Percentiles rank a stretch among this genome's conserved stretches.
Evolutionary conservation across 2,888 invertebrate genomes (phyloP).

Genomic region (Habrosyne pyritoides): DNA sequence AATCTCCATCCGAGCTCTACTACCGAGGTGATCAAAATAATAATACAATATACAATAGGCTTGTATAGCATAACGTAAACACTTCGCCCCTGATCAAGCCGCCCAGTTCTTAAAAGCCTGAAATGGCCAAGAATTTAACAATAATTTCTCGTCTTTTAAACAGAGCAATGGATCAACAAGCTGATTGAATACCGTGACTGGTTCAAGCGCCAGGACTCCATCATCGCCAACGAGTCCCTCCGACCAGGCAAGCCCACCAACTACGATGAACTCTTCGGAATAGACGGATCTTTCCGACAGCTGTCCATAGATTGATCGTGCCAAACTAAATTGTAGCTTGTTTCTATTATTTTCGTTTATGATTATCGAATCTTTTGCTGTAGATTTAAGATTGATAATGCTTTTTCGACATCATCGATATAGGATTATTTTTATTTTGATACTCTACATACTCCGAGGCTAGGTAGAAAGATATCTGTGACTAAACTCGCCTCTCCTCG

Average conservation of each 20-base stretch:
- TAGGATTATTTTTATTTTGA: too few species aligned
- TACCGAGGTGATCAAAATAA: too few species aligned
- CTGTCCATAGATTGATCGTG: constrained; percentile 88
- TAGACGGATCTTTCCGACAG: constrained; percentile 94
- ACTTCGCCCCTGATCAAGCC: too few species aligned
- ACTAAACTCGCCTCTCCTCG: too few species aligned
- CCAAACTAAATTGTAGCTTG: constrained; percentile 5
- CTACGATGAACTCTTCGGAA: constrained; percentile 92
- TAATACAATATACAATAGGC: too few species aligned
- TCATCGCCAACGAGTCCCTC: constrained; percentile 90
- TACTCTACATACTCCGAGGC: too few species aligned
- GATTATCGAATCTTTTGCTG: background rate
- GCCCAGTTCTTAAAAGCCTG: too few species aligned
- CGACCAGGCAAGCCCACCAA: constrained; percentile 93
- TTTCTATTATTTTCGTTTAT: constrained; percentile 6
- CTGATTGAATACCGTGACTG: constrained; percentile 89
- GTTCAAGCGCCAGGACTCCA: constrained; percentile 90
- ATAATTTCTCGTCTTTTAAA: constrained; percentile 24
- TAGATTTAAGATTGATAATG: background rate
- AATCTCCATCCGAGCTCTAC: too few species aligned
- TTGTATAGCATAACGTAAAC: too few species aligned
- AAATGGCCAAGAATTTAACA: too few species aligned
- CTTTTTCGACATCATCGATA: too few species aligned
- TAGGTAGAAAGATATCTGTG: too few species aligned
- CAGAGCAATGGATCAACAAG: constrained; percentile 91